Conservation (phyloP, 2,113 vertebrate genomes). For the Cardinalis cardinalis region DNA sequence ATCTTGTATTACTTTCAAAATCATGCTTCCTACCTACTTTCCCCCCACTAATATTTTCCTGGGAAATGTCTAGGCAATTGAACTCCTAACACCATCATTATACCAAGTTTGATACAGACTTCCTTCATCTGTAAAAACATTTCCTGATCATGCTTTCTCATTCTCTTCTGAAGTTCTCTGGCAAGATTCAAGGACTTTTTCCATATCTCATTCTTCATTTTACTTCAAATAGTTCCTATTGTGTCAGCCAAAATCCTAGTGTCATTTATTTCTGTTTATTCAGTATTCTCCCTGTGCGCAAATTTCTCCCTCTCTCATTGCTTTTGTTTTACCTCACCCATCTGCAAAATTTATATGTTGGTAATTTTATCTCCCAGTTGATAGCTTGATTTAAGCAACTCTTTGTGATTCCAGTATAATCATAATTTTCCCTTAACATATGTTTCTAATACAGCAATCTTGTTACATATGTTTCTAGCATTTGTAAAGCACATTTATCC, state of each 20-base stretch:
- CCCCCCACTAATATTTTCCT: conserved; percentile 27
- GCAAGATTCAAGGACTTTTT: conserved; percentile 7
- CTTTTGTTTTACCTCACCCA: conserved; percentile 32
- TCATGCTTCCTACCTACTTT: conserved; percentile 25
- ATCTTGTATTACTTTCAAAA: conserved; percentile 4
- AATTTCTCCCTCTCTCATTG: conserved; percentile 6
- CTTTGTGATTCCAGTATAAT: conserved; percentile 27
- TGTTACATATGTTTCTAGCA: conserved; percentile 47
- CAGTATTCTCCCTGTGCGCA: background rate
- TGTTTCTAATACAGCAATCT: conserved; percentile 54
- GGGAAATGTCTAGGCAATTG: conserved; percentile 13
- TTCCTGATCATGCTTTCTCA: conserved; percentile 41
- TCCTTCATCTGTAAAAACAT: conserved; percentile 54
- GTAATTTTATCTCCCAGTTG: conserved; percentile 56
- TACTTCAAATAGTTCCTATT: conserved; percentile 2
- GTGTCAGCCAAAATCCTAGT: conserved; percentile 16
- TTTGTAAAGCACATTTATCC: conserved; percentile 45
- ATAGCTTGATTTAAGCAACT: conserved; percentile 54
- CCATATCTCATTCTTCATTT: conserved; percentile 38
- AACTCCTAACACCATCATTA: background rate
- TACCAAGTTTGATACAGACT: conserved; percentile 18
- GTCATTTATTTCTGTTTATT: conserved; percentile 46
- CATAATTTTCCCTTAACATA: conserved; percentile 38
- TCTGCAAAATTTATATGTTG: conserved; percentile 9
- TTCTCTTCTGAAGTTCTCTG: conserved; percentile 18